Evolutionary conservation across 2,113 vertebrate genomes (phyloP), one percentile per base, ranked within the genome.

Genomic region (Cnemophilus loriae): DNA sequence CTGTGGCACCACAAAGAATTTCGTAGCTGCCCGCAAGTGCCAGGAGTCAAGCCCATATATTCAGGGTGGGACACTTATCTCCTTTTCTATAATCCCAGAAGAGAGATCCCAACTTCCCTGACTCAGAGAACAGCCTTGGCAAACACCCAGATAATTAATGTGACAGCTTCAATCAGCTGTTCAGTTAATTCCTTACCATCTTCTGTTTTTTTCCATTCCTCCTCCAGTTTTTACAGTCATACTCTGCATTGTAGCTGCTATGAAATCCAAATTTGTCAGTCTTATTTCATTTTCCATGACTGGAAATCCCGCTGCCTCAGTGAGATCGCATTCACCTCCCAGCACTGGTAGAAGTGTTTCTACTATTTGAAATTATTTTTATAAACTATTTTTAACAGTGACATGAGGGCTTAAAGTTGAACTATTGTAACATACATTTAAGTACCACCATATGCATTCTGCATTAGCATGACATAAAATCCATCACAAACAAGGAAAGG

Each of bases 111-210:
- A 89, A 50, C 12, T 71, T 92, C 55, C 44, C 26, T 3, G 10
- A 67, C 71, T 90, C 11, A 1, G 52, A 83, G 22, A 95, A 83
- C 9, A n/a, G 85, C 63, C 59, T 83, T 86, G 91, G 94, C 83
- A 92, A 74, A 93, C 50, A 42, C 32, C 76, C 91, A 95, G 71
- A 44, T 93, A 92, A 95, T 95, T 96, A 73, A 93, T 78, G 52
- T 86, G 79, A 92, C 89, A 93, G 35, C n/a, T 89, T 90, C 86
- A 90, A 95, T 95, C 73, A 86, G 73, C 52, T 75, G 52, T 67
- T 92, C 64, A 14, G 42, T 84, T 88, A 95, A 88, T 92, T 92
- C 73, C 55, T 77, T 81, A 71, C 33, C 24, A 50, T 87, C 64
- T 74, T 86, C 46, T 77, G 24, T 20, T 37, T 39, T 37, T 65